phyloP scores from a whole-genome alignment of 2,888 invertebrate genomes.

The Epinotia nisella region DNA sequence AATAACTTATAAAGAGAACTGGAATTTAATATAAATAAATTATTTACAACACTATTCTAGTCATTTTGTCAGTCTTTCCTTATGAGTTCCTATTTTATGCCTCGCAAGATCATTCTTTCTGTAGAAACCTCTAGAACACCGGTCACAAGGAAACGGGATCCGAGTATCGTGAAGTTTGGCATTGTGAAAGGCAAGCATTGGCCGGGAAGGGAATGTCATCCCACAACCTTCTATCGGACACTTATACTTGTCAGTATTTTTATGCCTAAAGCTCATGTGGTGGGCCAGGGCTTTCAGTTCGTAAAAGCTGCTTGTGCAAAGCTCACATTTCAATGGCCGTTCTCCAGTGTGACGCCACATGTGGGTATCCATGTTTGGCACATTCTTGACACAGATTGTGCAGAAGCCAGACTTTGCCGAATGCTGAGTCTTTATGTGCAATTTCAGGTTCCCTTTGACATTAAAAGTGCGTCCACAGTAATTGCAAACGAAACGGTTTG shows the following conservation, averaged over 20 bases:
- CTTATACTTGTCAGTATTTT: slow-evolving; percentile 66
- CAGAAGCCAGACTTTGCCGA: slow-evolving; percentile 83
- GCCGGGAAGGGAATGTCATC: slow-evolving; percentile 66
- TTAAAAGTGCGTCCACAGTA: slow-evolving; percentile 74
- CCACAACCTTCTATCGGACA: slow-evolving; percentile 66
- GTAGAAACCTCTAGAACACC: slow-evolving; percentile 73
- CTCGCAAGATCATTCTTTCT: slow-evolving; percentile 75
- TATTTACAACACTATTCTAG: slow-evolving; percentile 8
- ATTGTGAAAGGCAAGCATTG: slow-evolving; percentile 72
- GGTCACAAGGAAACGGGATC: slow-evolving; percentile 69
- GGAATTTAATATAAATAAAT: slow-evolving; percentile 25
- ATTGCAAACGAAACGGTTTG: slow-evolving; percentile 68
- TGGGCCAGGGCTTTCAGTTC: slow-evolving; percentile 67
- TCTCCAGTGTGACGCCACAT: slow-evolving; percentile 84
- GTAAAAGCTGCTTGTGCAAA: slow-evolving; percentile 69
- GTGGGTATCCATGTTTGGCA: slow-evolving; percentile 82
- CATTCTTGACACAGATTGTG: slow-evolving; percentile 76
- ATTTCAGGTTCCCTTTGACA: slow-evolving; percentile 78
- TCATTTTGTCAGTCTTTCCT: slow-evolving; percentile 59
- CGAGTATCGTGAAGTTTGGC: slow-evolving; percentile 68
- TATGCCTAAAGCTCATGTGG: slow-evolving; percentile 72
- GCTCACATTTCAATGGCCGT: slow-evolving; percentile 71
- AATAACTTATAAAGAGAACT: background rate
- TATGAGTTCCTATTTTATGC: slow-evolving; percentile 73
- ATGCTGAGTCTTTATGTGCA: slow-evolving; percentile 80